A percentile compares a stretch with the other conserved stretches of the same genome.
These are phyloP conservation scores for Escarpia spicata DNA, from an alignment of 2,888 invertebrate genomes.

Conservation along the genomic window DNA sequence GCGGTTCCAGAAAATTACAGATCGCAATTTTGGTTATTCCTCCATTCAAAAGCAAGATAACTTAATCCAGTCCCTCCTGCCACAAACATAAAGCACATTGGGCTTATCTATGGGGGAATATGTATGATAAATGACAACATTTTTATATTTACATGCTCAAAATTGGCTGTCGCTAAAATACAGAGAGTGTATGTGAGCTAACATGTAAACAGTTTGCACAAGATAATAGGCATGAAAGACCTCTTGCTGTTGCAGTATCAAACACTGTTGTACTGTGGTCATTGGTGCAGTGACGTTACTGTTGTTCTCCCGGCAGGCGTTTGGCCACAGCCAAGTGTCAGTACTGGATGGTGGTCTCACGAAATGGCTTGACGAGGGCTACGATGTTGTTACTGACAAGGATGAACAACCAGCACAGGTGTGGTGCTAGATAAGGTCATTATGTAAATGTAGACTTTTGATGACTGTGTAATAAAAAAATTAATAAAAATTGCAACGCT, in stretches of 20 bases:
- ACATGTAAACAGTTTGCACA: neutral
- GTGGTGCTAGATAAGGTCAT: neutral
- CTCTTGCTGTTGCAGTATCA: too few relatives aligned
- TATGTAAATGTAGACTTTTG: neutral
- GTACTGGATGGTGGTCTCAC: constrained; percentile 53
- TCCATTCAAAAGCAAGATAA: neutral
- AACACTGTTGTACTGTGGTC: neutral
- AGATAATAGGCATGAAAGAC: neutral
- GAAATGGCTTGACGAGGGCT: constrained; percentile 43
- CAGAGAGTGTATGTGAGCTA: neutral
- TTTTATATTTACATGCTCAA: neutral
- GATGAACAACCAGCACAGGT: constrained; percentile 18
- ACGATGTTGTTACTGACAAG: constrained; percentile 36
- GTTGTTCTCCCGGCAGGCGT: constrained; percentile 42
- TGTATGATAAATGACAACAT: neutral
- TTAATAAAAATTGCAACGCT: neutral
- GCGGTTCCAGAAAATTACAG: too few relatives aligned
- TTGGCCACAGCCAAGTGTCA: constrained; percentile 50
- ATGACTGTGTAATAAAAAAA: neutral
- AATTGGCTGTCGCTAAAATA: neutral
- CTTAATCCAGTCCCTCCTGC: neutral
- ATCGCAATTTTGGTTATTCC: neutral
- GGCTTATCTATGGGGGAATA: neutral
- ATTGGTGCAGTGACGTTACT: neutral
- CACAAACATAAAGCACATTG: neutral